Evolutionary conservation across 2,888 invertebrate species (phyloP), one percentile per base, ranked within the genome.

Genomic region (Emmelina monodactyla): DNA sequence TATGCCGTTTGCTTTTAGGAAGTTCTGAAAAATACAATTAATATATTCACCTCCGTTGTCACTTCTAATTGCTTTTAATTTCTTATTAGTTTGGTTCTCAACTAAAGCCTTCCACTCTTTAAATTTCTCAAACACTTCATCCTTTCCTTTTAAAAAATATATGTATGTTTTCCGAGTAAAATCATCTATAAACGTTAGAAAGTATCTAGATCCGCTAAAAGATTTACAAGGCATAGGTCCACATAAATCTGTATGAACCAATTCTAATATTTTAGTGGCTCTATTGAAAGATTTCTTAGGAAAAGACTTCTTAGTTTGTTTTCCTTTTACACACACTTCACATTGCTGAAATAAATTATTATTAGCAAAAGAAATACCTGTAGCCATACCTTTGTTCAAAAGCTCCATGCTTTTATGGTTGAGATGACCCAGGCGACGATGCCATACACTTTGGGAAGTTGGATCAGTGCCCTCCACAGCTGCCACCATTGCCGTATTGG

Each of bases 1-100:
- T 7, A 55, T 58, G 12, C 51, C 55, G 15, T 31, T 11, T 6
- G 4, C 9, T 10, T 44, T 13, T 38, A 41, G 14, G 39, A 31
- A 28, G 37, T 39, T 16, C 33, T 33, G 33, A 33, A 19, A 33
- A 13, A 3, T n/a, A 13, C 3, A 7, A 33, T 14, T 33, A 4
- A 33, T 14, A 11, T 15, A 33, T 33, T 33, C 33, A 25, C 33
- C 33, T 14, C 15, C 28, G 14, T 33, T 33, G 12, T 33, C 31
- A 32, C 30, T 44, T 40, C 29, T 43, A 40, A 33, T 39, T 28
- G 3, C 39, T 38, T 22, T 40, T 44, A 39, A 25, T 32, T 34
- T 39, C 22, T 33, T 39, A 6, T 12, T 35, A 4, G 36, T 43
- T 34, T 48, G 44, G 19, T 47, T 54, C 32, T 46, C 43, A 9